Percentiles rank a stretch among this genome's conserved stretches.
Conservation (phyloP, 2,888 invertebrate genomes). For the Andrena fulva region DNA sequence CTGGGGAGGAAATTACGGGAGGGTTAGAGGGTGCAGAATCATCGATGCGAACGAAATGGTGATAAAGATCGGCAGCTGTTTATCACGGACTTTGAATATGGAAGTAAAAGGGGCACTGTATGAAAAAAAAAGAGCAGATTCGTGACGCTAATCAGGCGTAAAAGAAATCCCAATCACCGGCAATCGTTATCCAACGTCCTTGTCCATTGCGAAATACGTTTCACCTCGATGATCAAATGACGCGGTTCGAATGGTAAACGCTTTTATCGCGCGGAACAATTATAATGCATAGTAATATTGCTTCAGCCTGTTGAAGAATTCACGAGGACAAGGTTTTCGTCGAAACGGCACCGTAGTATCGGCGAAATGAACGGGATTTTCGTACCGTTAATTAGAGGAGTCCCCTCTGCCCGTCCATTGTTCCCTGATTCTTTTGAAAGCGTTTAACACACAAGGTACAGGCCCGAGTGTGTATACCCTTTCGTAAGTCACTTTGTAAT, state of each 20-base stretch:
- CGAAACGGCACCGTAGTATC: neutral
- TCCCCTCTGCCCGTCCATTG: constrained; percentile 25
- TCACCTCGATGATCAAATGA: constrained; percentile 23
- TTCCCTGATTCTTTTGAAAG: constrained; percentile 56
- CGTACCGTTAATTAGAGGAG: constrained; percentile 46
- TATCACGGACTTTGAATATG: neutral
- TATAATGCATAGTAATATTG: neutral
- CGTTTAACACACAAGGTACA: constrained; percentile 12
- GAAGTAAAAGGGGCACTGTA: constrained; percentile 2
- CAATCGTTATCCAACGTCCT: constrained; percentile 29
- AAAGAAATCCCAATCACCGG: constrained; percentile 21
- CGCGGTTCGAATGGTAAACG: neutral
- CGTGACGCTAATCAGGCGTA: constrained; percentile 12
- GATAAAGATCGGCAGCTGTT: constrained; percentile 1
- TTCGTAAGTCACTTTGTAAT: constrained; percentile 62
- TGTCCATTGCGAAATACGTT: constrained; percentile 13
- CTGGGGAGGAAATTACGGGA: no score
- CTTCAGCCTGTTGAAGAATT: neutral
- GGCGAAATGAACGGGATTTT: constrained; percentile 40
- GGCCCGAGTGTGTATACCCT: constrained; percentile 44
- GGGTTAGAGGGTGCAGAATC: no score
- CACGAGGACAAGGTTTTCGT: neutral
- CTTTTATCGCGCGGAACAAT: constrained; percentile 3
- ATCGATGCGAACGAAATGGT: constrained; percentile 9
- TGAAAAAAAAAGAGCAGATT: constrained; percentile 14